These are phyloP conservation scores for Ctenodactylus gundi DNA, from an alignment of 2,113 vertebrate genomes.

Conservation along the genomic window DNA sequence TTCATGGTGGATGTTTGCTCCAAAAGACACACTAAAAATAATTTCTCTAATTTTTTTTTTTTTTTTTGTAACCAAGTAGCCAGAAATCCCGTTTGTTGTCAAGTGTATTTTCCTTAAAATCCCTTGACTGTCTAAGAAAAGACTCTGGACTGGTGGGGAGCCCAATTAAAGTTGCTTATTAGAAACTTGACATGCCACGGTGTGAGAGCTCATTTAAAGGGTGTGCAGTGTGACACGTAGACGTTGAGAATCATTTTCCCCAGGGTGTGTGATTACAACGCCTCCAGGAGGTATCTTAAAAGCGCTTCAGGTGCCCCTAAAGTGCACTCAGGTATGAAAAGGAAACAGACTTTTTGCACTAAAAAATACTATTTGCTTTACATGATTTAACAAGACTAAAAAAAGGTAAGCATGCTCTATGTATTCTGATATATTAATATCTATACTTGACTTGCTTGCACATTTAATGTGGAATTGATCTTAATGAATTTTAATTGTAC, in stretches of 20 bases:
- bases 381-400: neutral
- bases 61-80: neutral
- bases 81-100: neutral
- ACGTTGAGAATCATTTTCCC: neutral
- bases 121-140: neutral
- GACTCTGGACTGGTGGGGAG: neutral
- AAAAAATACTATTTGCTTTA: neutral
- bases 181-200: neutral
- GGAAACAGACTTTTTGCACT: neutral
- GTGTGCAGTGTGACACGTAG: neutral
- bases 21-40: neutral
- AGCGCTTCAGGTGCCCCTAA: neutral
- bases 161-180: constrained; percentile 14
- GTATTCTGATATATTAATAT: neutral
- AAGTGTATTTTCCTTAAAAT: neutral
- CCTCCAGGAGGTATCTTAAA: fast-evolving
- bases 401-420: neutral
- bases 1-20: neutral
- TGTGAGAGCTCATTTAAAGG: neutral
- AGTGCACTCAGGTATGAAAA: neutral
- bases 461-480: neutral
- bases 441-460: neutral
- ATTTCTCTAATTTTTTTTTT: constrained; percentile 33
- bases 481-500: neutral
- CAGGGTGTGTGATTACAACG: neutral